Base-by-base conservation (phyloP, 1,140 invertebrate species). In the Acarapis woodi region DNA sequence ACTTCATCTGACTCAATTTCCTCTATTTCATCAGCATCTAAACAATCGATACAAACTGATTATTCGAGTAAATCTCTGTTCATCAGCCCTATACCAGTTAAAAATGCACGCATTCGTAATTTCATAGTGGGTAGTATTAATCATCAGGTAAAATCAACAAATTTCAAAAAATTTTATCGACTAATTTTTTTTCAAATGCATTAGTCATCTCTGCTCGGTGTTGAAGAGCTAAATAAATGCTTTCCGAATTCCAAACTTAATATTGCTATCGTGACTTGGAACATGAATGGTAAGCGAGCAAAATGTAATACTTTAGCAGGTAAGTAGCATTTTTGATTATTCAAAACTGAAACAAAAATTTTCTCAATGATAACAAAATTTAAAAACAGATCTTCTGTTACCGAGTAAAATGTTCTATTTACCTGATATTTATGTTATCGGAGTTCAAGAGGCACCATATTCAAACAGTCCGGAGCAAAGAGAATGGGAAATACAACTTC, bases 241-340 rank as follows among this genome's bases (percentile, higher is more conserved):
- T 67, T 90, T 47, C 77, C 78, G 4, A 69, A 74, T 48, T 63
- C 74, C 45, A 70, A 77, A 57, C 57, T 88, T 0, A 71, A 48
- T 20, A 70, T 93, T 42, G 85, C 82, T 59, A 67, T 87, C 38
- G 79, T 77, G 10, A 82, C 79, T 4, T 93, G 83, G 83, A 94
- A 94, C 54, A 87, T 90, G 78, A 83, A 83, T 57, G 75, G 75
- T n/a, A 47, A 65, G 60, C 51, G 54, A 35, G 55, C 61, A 23
- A n/a, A n/a, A n/a, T n/a, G n/a, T n/a, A n/a, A n/a, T n/a, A n/a
- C n/a, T n/a, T n/a, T n/a, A n/a, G n/a, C n/a, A n/a, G n/a, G n/a
- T n/a, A n/a, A n/a, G n/a, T n/a, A n/a, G n/a, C n/a, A n/a, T n/a
- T n/a, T n/a, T n/a, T n/a, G n/a, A n/a, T n/a, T n/a, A n/a, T n/a